Conservation (phyloP, 2,113 vertebrate species). For the Castor canadensis region DNA sequence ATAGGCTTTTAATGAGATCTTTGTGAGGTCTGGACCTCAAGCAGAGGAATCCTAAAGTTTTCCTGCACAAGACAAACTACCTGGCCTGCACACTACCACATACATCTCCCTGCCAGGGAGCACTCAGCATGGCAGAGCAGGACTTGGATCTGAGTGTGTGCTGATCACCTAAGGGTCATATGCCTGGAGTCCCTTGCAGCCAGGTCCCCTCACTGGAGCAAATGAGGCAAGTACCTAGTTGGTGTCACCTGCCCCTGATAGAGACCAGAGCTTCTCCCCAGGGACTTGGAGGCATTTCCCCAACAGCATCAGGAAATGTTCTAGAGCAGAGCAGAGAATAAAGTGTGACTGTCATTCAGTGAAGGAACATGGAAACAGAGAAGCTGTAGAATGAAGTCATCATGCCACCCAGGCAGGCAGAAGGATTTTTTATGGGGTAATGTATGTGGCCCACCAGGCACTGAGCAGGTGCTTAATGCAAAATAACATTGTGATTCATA, state of each 20-base stretch:
- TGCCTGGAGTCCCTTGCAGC: neutral
- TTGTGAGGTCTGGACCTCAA: slow-evolving; percentile 87
- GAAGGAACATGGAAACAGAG: neutral
- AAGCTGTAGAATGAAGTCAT: neutral
- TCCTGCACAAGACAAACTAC: slow-evolving; percentile 86
- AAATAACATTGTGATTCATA: neutral
- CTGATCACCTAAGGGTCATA: neutral
- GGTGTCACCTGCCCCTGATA: neutral
- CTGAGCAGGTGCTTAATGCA: neutral
- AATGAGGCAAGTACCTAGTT: neutral
- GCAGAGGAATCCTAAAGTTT: slow-evolving; percentile 82
- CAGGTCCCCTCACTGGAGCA: neutral
- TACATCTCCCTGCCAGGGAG: slow-evolving; percentile 81
- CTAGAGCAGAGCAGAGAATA: slow-evolving; percentile 18
- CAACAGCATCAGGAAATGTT: slow-evolving; percentile 81
- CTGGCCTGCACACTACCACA: slow-evolving; percentile 56
- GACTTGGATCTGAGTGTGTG: neutral
- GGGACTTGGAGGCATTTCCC: slow-evolving; percentile 4
- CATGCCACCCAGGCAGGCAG: neutral
- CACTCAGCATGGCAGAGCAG: slow-evolving; percentile 71
- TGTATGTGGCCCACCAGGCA: neutral
- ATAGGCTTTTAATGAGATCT: slow-evolving; percentile 88
- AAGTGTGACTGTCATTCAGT: neutral
- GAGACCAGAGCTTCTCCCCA: neutral
- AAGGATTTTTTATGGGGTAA: neutral